Evolutionary conservation across 1,140 invertebrate genomes (phyloP), one percentile per base, ranked within the genome.

Genomic region (Octopus bimaculoides): DNA sequence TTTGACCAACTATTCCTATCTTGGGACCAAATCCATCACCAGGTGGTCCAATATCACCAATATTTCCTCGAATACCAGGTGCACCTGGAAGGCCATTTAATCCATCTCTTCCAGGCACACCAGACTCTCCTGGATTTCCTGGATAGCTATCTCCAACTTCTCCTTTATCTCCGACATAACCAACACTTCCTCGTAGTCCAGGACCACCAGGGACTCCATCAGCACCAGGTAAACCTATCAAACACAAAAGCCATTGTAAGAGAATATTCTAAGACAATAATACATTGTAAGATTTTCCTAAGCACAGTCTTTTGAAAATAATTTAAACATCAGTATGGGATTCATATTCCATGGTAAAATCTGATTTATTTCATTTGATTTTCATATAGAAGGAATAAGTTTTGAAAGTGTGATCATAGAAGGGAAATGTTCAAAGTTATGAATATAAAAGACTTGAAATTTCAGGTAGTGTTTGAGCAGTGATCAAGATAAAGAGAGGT

Each of bases 111-210:
- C 83, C 83, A 77, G 82, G 75, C 20, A 61, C n/a, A 10, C 83
- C 83, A 81, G 80, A 80, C 14, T 53, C 1, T 10, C 83, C 83
- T 75, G 79, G 79, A 26, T 73, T 17, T n/a, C 82, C 82, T 79
- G 12, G 52, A 81, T 52, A 77, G 61, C 20, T 56, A 69, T 80
- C 81, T 77, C 78, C 79, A 53, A 78, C 71, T 41, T 26, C 17
- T 12, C 83, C 81, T 53, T 80, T 80, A 66, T 78, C 78, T 10
- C 83, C 83, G n/a, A 77, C 5, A 20, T 83, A 81, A 77, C 84
- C 84, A 8, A 10, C 17, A 7, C 76, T 12, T 14, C 84, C 80
- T 75, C 77, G 77, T 5, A 53, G 53, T 26, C 82, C 66, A n/a
- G 26, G 17, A 17, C 26, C 17, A 71, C 66, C 66, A 71, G 66